phyloP scores from a whole-genome alignment of 2,113 vertebrate genomes.

The Clarias gariepinus region DNA sequence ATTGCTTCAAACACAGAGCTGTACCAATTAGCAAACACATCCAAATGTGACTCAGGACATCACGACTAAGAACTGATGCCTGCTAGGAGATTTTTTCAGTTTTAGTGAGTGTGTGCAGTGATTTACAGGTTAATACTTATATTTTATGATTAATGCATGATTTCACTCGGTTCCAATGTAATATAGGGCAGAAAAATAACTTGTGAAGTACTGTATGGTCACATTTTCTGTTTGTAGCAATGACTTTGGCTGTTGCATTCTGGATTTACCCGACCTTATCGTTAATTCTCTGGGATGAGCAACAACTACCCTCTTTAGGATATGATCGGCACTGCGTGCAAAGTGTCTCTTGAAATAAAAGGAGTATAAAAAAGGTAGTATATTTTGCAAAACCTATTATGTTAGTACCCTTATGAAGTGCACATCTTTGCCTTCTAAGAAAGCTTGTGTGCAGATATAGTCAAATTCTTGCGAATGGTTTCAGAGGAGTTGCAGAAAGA shows the following conservation, averaged over 20 bases:
- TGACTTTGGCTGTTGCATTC: neutral
- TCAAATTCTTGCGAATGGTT: too few relatives aligned
- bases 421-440: too few relatives aligned
- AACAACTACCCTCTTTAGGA: too few relatives aligned
- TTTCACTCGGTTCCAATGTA: neutral
- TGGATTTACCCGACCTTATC: neutral
- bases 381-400: too few relatives aligned
- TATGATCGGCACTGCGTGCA: too few relatives aligned
- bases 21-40: constrained; percentile 23
- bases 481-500: too few relatives aligned
- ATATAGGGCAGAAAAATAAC: neutral
- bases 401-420: too few relatives aligned
- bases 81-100: neutral
- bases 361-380: too few relatives aligned
- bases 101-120: neutral
- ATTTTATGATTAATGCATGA: neutral
- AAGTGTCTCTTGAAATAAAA: too few relatives aligned
- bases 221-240: neutral
- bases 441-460: too few relatives aligned
- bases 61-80: neutral
- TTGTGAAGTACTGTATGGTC: neutral
- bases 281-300: too few relatives aligned
- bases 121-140: neutral
- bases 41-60: neutral
- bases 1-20: constrained; percentile 38